Percentiles rank a stretch among this genome's conserved stretches.
Conservation (phyloP, 2,797 vertebrate species). For the Onychomys leucogaster region DNA sequence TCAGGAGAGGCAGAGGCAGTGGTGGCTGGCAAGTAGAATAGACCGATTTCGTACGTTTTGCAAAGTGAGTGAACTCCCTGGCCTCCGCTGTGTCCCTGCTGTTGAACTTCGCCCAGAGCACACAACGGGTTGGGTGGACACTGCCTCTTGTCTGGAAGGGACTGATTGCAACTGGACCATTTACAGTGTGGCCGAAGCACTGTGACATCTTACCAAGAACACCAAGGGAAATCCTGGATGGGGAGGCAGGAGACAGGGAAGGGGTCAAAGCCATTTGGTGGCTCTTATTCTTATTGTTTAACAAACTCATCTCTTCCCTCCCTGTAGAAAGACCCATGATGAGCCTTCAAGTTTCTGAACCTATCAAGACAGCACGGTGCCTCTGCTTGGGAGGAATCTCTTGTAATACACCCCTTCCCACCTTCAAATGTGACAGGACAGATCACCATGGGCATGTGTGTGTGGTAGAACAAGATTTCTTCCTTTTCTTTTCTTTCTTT, state of each 20-base stretch:
- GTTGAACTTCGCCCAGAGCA: slow-evolving; percentile 14
- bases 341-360: neutral
- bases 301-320: neutral
- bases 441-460: neutral
- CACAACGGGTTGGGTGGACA: neutral
- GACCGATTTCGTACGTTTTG: slow-evolving; percentile 55
- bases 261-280: neutral
- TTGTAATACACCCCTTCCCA: neutral
- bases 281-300: neutral
- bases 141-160: neutral
- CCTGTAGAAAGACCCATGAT: neutral
- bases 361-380: neutral
- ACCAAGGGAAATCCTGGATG: neutral
- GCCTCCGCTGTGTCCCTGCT: slow-evolving; percentile 65
- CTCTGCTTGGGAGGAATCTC: neutral
- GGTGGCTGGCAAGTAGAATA: slow-evolving; percentile 68
- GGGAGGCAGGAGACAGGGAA: neutral
- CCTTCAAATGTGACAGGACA: neutral
- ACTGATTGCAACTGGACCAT: neutral
- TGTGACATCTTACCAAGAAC: neutral
- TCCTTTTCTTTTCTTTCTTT: neutral
- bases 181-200: neutral
- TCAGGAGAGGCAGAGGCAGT: slow-evolving; percentile 60
- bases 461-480: neutral
- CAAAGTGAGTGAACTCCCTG: slow-evolving; percentile 57